Evolutionary conservation across 2,797 vertebrate species (phyloP).

Genomic region (Gymnoscopelus microlampas): DNA sequence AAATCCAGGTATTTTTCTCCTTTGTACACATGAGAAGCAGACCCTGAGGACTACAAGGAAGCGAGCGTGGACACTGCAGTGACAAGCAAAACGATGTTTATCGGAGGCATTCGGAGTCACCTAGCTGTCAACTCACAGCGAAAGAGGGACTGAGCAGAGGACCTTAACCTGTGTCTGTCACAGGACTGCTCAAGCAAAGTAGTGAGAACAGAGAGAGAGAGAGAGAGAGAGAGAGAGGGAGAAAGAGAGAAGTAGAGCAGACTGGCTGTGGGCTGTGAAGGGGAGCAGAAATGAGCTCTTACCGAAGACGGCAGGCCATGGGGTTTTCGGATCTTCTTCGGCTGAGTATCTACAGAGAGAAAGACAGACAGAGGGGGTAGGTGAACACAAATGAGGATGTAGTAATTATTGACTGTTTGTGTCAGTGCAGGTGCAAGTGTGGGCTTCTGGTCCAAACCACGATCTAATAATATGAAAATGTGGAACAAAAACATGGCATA

Average conservation of each 20-base stretch:
- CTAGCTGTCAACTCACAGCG: conserved; percentile 61
- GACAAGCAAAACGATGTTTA: conserved; percentile 58
- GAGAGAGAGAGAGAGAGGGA: conserved; percentile 12
- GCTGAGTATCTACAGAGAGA: conserved; percentile 86
- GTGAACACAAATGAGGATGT: conserved; percentile 39
- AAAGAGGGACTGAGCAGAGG: conserved; percentile 59
- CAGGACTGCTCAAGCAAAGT: conserved; percentile 67
- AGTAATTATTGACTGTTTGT: conserved; percentile 24
- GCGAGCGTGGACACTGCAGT: conserved; percentile 45
- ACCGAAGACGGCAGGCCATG: conserved; percentile 98
- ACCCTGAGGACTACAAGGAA: conserved; percentile 55
- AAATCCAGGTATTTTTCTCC: conserved; percentile 46
- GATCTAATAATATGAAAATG: conserved; percentile 19
- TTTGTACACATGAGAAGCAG: conserved; percentile 49
- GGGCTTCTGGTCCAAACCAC: conserved; percentile 2
- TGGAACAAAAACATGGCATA: conserved; percentile 4
- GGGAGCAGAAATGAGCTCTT: conserved; percentile 77
- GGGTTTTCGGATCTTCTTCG: conserved; percentile 98
- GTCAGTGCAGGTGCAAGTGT: conserved; percentile 32
- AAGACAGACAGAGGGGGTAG: conserved; percentile 14
- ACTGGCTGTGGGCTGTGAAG: conserved; percentile 64
- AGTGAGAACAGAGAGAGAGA: conserved; percentile 25
- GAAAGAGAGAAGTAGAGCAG: background rate
- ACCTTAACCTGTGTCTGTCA: conserved; percentile 71
- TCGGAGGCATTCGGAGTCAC: conserved; percentile 56